Base-by-base conservation (phyloP, 2,888 invertebrate species). In the Drosophila lutescens region DNA sequence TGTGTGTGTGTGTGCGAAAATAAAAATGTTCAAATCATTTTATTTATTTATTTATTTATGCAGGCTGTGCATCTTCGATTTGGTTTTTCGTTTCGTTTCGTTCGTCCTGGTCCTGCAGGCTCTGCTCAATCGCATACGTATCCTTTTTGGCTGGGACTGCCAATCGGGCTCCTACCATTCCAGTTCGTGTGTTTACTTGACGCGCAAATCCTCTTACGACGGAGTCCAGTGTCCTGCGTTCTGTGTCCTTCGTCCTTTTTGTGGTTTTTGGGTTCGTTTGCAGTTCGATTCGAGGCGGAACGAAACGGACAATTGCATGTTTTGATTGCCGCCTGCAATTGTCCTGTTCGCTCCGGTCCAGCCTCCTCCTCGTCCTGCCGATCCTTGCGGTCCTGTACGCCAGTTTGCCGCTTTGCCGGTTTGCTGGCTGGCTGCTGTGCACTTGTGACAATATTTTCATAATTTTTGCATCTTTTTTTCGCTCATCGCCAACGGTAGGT, bases 371-470 rank as follows among this genome's bases (percentile, higher is more conserved):
- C 57, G 41, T 34, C 43, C 44, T 38, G 41, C 12, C 55, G 60
- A 49, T 60, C 56, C 46, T 68, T 61, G 49, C 54, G 46, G 46
- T 54, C 56, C 62, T 41, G 49, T 12, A 30, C 30, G 50, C 60
- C 41, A 41, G 38, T 55, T 47, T 9, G 26, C 26, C n/a, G 9
- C 13, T 13, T 44, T 60, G 30, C 54, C 44, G 49, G 43, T 20
- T 34, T 12, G 34, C 34, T 34, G 34, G 59, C 67, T 69, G 65
- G 65, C 79, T 74, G 73, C 65, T 57, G 66, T 77, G 89, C 90
- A 90, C 91, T 90, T 90, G 90, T 90, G 86, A 90, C 90, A 91
- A 90, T 91, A 90, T 90, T 90, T 85, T 89, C 85, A 90, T 90
- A 86, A 90, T 89, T 89, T 90, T 88, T 80, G 82, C 86, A 88